phyloP scores from a whole-genome alignment of 2,113 vertebrate species.

The human (Homo sapiens) region GRCh38 chr12:14075501-14076000 shows the following conservation, averaged over 20 bases:
- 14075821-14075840: neutral
- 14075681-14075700: neutral
- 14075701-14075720: neutral
- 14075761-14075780: neutral
- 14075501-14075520: neutral
- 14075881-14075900: neutral
- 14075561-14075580: neutral
- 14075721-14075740: neutral
- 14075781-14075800: neutral
- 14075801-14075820: neutral
- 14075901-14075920: neutral
- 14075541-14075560: neutral
- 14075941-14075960: neutral
- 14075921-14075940: neutral
- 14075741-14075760: neutral
- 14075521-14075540: neutral
- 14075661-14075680: neutral
- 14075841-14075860: neutral
- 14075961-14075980: neutral
- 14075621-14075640: neutral
- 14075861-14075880: neutral
- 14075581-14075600: neutral
- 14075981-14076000: neutral
- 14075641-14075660: neutral
- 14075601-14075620: neutral